These are phyloP conservation scores for Drosophila longiperda DNA, from an alignment of 2,888 invertebrate genomes.

Conservation along the genomic window DNA sequence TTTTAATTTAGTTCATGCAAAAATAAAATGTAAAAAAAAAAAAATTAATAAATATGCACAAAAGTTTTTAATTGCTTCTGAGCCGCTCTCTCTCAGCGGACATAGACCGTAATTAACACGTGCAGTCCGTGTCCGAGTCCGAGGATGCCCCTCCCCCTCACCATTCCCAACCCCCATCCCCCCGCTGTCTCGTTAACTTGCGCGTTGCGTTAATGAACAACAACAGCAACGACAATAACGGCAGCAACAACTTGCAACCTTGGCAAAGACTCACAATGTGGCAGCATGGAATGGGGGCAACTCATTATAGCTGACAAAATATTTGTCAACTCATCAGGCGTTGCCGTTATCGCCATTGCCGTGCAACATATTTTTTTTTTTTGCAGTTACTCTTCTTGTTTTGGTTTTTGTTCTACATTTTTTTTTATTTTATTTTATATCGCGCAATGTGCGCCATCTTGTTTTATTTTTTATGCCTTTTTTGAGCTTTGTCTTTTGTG, in stretches of 20 bases:
- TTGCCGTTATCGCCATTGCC: constrained; percentile 41
- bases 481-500: constrained; percentile 28
- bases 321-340: constrained; percentile 79
- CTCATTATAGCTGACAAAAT: constrained; percentile 78
- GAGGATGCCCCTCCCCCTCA: neutral
- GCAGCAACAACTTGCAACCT: constrained; percentile 22
- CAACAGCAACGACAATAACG: constrained; percentile 18
- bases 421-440: constrained; percentile 24
- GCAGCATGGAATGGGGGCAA: constrained; percentile 27
- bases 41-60: neutral
- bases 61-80: constrained; percentile 70
- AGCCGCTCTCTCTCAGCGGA: constrained; percentile 40
- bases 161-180: no score
- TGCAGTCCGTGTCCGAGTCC: constrained; percentile 33
- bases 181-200: neutral
- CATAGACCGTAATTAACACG: constrained; percentile 69
- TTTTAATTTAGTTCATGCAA: neutral
- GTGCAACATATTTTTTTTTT: constrained; percentile 29
- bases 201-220: constrained; percentile 51
- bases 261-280: constrained; percentile 15
- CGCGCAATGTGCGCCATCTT: constrained; percentile 42
- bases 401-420: constrained; percentile 21
- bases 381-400: constrained; percentile 13
- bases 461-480: constrained; percentile 16
- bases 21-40: neutral